Evolutionary conservation across 2,113 vertebrate genomes (phyloP).

Genomic region (Perccottus glenii): DNA sequence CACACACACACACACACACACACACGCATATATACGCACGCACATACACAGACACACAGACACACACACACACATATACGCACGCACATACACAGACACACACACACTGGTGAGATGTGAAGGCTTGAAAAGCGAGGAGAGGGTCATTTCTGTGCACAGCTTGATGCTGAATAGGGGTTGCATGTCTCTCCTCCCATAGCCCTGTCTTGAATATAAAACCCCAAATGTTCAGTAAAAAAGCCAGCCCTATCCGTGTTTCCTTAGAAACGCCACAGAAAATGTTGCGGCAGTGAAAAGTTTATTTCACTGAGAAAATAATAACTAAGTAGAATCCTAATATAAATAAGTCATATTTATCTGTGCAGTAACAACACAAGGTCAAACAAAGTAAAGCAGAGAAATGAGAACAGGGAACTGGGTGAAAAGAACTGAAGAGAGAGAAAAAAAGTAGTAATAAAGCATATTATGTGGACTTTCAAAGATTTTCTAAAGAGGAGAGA

Average conservation of each 20-base stretch:
- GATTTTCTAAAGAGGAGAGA: slow-evolving; percentile 9
- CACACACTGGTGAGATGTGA: slow-evolving; percentile 57
- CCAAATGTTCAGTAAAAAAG: slow-evolving; percentile 15
- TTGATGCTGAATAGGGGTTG: slow-evolving; percentile 47
- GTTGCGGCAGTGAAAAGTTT: slow-evolving; percentile 18
- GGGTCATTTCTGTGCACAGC: slow-evolving; percentile 62
- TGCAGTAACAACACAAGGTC: slow-evolving; percentile 8
- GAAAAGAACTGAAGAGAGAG: neutral
- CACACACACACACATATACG: slow-evolving; percentile 8
- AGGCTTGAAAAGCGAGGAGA: slow-evolving; percentile 42
- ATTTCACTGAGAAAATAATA: slow-evolving; percentile 37
- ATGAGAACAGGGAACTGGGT: neutral
- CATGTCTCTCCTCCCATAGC: slow-evolving; percentile 40
- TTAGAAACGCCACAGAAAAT: slow-evolving; percentile 43
- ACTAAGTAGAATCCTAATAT: slow-evolving; percentile 29
- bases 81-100: neutral
- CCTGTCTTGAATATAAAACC: slow-evolving; percentile 54
- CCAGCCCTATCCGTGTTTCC: slow-evolving; percentile 21
- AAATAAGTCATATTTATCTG: slow-evolving; percentile 53
- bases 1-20: slow-evolving; percentile 20
- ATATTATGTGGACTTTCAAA: slow-evolving; percentile 20
- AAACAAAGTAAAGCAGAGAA: neutral
- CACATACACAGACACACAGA: neutral
- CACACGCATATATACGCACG: neutral
- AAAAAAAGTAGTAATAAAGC: slow-evolving; percentile 6